Percentiles rank a stretch among this genome's conserved stretches.
phyloP scores from a whole-genome alignment of 30 jellyfish, hydroid and myxozoan species.

The Nemopilema nomurai region DNA sequence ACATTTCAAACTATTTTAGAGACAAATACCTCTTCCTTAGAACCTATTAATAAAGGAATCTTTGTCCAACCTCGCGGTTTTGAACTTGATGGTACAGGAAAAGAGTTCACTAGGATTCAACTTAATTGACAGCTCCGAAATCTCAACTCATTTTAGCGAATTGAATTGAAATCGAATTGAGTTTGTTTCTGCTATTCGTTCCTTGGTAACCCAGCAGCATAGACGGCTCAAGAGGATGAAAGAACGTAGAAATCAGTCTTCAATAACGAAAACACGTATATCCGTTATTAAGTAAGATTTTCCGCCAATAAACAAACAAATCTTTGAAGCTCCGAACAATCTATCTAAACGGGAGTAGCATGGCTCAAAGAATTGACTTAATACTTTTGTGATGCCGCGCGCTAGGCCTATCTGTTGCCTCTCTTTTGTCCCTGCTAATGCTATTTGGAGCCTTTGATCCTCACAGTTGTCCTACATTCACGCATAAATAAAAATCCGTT shows the following conservation, averaged over 20 bases:
- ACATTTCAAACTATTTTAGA: too few species aligned
- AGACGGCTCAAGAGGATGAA: background rate
- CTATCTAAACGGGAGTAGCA: background rate
- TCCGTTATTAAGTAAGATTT: background rate
- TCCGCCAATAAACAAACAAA: constrained; percentile 33
- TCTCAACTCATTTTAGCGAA: too few species aligned
- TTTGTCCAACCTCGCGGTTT: too few species aligned
- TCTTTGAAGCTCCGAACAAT: constrained; percentile 23
- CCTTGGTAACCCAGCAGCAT: too few species aligned
- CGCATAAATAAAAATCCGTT: background rate
- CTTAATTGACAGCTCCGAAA: too few species aligned
- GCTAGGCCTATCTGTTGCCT: constrained; percentile 38
- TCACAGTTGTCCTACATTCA: background rate
- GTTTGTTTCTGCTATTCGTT: too few species aligned
- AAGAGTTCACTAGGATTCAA: too few species aligned
- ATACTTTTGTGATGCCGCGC: constrained; percentile 18
- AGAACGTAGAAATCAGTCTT: background rate
- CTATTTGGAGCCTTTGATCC: constrained; percentile 37
- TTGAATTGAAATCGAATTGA: too few species aligned
- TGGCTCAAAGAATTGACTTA: constrained; percentile 3
- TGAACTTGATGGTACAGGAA: too few species aligned
- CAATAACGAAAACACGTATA: constrained; percentile 6
- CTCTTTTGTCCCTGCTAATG: constrained; percentile 18
- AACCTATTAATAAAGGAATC: too few species aligned
- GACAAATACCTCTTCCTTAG: too few species aligned